Evolutionary conservation across 2,797 vertebrate species (phyloP), one percentile per base, ranked within the genome.

Genomic region (Hozukius guyotensis): DNA sequence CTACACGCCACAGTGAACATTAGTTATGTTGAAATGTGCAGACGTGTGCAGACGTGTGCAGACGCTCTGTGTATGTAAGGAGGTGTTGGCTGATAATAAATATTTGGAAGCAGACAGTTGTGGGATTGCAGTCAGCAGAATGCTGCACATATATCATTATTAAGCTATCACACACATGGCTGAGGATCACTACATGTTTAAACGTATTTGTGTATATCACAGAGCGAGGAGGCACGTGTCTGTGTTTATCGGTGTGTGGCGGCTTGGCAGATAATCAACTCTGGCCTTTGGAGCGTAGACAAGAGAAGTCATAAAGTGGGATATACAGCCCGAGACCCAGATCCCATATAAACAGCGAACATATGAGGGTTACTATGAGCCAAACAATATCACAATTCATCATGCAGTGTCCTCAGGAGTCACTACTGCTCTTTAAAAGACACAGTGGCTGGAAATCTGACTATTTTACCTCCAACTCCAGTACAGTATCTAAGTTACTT

Each of bases 211-310:
- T 77, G 83, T 78, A 18, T 12, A 62, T 83, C 72, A 46, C 57
- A 6, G 22, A 29, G 29, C 4, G 34, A 13, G n/a, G n/a, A 60
- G n/a, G n/a, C 62, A 14, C 25, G 64, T 63, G 62, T 1, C 20
- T 1, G 18, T 10, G 79, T 85, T 82, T 75, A 71, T 85, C 59
- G 8, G 67, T 2, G 42, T 8, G 75, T 22, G 59, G 16, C 12
- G 13, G 16, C 20, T 32, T 80, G 84, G 69, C 85, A 77, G 72
- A 85, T 87, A 62, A 90, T 91, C 80, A 81, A 70, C 68, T 79
- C 24, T 27, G 77, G 75, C 53, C 69, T 87, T 69, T 66, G 78
- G 57, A 83, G 82, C 69, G 13, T 6, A 80, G 74, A 82, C 63
- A 9, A 72, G 55, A 4, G 1, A 14, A 74, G 77, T n/a, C 75